phyloP scores from a whole-genome alignment of 2,113 vertebrate genomes.

The Indri indri region DNA sequence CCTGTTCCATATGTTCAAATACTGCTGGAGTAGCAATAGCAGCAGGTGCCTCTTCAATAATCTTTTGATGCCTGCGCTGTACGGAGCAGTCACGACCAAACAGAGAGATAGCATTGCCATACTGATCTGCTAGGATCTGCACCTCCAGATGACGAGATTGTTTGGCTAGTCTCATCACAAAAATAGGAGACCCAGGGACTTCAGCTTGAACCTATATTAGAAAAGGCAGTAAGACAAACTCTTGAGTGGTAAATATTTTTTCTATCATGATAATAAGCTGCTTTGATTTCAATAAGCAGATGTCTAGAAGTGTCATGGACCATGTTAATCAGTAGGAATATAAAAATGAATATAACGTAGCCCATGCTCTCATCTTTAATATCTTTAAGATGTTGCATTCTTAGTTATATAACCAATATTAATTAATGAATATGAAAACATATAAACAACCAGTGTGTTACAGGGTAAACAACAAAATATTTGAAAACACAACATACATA shows the following conservation, averaged over 20 bases:
- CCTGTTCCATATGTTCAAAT: conserved; percentile 98
- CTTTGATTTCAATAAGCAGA: conserved; percentile 52
- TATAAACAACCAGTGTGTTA: conserved; percentile 22
- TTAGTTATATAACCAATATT: conserved; percentile 43
- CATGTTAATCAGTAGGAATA: not conserved
- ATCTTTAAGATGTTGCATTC: conserved; percentile 1
- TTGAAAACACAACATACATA: conserved; percentile 18
- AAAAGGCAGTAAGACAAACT: not conserved
- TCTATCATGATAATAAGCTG: conserved; percentile 30
- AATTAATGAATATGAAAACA: conserved; percentile 44
- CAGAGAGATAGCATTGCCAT: conserved; percentile 97
- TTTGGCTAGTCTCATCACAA: conserved; percentile 97
- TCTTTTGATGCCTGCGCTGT: conserved; percentile 98
- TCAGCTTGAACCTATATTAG: conserved; percentile 93
- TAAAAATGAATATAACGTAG: conserved; percentile 26
- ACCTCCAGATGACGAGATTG: conserved; percentile 98
- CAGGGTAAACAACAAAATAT: conserved; percentile 54
- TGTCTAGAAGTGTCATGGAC: not conserved
- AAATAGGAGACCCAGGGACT: conserved; percentile 97
- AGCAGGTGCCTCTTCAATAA: conserved; percentile 98
- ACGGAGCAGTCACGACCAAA: conserved; percentile 98
- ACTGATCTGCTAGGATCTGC: conserved; percentile 97
- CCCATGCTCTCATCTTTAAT: not conserved
- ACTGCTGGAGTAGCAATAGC: conserved; percentile 93
- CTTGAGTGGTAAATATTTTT: not conserved